Percentiles rank a stretch among this genome's conserved stretches.
Evolutionary conservation across 2,888 invertebrate species (phyloP).

Genomic region (Aelia acuminata): DNA sequence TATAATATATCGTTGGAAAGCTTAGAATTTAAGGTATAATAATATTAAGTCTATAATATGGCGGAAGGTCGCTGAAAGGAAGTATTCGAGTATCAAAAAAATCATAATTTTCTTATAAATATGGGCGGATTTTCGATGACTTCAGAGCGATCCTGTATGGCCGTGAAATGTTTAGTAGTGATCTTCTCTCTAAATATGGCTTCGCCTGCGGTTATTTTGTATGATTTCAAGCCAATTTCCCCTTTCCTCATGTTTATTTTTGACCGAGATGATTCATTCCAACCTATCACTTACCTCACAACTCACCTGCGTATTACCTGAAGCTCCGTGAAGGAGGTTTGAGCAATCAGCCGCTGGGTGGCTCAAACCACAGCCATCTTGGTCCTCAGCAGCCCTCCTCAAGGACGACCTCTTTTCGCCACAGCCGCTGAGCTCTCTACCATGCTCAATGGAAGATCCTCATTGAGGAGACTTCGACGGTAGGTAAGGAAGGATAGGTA

Average conservation of each 20-base stretch:
- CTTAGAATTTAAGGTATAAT: too few relatives aligned
- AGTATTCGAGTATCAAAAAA: too few relatives aligned
- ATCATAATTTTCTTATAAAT: too few relatives aligned
- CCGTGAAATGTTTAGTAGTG: neutral
- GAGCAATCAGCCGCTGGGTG: neutral
- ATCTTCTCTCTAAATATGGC: neutral
- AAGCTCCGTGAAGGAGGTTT: neutral
- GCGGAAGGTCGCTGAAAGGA: too few relatives aligned
- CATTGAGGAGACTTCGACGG: neutral
- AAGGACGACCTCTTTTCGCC: neutral
- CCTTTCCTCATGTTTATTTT: slow-evolving; percentile 13
- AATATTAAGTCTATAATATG: too few relatives aligned
- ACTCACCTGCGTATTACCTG: neutral
- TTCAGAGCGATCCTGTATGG: neutral
- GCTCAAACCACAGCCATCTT: neutral
- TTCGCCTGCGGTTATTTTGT: neutral
- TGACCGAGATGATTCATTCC: neutral
- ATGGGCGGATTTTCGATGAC: neutral
- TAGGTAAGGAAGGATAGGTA: neutral
- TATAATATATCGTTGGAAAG: too few relatives aligned
- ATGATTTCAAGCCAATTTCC: neutral
- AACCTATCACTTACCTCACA: neutral
- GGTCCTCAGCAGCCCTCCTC: neutral
- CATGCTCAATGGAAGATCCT: neutral
- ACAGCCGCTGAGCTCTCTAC: neutral